phyloP scores from a whole-genome alignment of 2,797 vertebrate genomes.

The Schizopygopsis malacanthus region DNA sequence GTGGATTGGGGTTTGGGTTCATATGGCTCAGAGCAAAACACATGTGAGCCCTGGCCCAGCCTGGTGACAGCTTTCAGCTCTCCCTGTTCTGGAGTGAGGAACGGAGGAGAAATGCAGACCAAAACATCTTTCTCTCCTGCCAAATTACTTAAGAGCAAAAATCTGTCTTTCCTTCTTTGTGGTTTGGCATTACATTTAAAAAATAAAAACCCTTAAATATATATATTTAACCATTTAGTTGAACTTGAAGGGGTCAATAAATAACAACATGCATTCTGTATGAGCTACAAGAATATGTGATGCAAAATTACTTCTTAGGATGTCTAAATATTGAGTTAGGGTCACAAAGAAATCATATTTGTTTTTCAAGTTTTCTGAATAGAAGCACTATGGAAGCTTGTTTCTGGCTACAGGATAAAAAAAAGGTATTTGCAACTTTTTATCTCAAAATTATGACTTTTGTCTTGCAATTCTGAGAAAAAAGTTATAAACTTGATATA shows the following conservation, averaged over 20 bases:
- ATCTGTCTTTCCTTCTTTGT: constrained; percentile 37
- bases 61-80: constrained; percentile 57
- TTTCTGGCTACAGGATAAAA: background rate
- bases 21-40: constrained; percentile 53
- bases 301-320: background rate
- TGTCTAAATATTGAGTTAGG: background rate
- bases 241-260: constrained; percentile 11
- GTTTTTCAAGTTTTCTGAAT: background rate
- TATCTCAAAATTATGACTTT: background rate
- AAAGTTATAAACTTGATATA: background rate
- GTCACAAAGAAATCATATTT: background rate
- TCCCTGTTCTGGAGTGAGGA: constrained; percentile 42
- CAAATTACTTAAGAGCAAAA: constrained; percentile 44
- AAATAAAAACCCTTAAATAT: background rate
- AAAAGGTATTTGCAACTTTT: background rate
- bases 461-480: background rate
- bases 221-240: constrained; percentile 44
- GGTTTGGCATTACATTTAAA: constrained; percentile 30
- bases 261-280: constrained; percentile 1
- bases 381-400: background rate
- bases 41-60: constrained; percentile 48
- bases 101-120: constrained; percentile 46
- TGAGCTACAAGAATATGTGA: background rate
- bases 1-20: constrained; percentile 60
- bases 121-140: constrained; percentile 29